phyloP scores from a whole-genome alignment of 2,888 invertebrate species.

The Dasysyrphus albostriatus region DNA sequence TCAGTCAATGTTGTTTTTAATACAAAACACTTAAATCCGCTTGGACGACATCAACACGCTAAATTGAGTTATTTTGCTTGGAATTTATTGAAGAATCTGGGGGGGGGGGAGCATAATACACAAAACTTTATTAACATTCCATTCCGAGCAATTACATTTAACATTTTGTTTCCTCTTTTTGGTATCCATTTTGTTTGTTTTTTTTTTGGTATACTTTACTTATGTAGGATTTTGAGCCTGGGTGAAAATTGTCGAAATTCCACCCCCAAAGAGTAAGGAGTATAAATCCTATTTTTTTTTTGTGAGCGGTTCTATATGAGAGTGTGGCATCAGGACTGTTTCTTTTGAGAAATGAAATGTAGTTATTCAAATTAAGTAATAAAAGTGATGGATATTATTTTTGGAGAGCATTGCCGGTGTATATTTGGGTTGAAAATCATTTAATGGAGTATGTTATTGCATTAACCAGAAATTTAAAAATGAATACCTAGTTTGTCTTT shows the following conservation, averaged over 20 bases:
- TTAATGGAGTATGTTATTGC: neutral
- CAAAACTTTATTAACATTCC: slow-evolving; percentile 75
- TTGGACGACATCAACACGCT: slow-evolving; percentile 52
- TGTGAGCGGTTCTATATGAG: neutral
- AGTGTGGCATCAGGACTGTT: slow-evolving; percentile 57
- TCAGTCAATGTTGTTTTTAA: neutral
- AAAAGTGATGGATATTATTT: slow-evolving; percentile 66
- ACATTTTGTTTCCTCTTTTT: slow-evolving; percentile 57
- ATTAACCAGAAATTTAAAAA: neutral
- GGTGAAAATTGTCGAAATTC: slow-evolving; percentile 58
- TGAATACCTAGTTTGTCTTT: neutral
- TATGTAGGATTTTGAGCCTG: slow-evolving; percentile 33
- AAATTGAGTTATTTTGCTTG: slow-evolving; percentile 72
- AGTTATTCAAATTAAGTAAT: slow-evolving; percentile 73
- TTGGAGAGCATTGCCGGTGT: neutral
- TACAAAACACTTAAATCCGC: slow-evolving; percentile 46
- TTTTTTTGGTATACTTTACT: slow-evolving; percentile 17
- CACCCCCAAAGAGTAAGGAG: slow-evolving; percentile 51
- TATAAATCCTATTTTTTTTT: slow-evolving; percentile 8
- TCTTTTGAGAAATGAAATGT: slow-evolving; percentile 27
- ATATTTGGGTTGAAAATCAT: neutral
- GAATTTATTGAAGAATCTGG: slow-evolving; percentile 72
- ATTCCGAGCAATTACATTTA: slow-evolving; percentile 73
- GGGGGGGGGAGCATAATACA: slow-evolving; percentile 43
- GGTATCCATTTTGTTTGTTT: slow-evolving; percentile 34